A percentile compares a stretch with the other conserved stretches of the same genome.
phyloP scores from a whole-genome alignment of 2,113 vertebrate genomes.

The Vulpes ferrilata region DNA sequence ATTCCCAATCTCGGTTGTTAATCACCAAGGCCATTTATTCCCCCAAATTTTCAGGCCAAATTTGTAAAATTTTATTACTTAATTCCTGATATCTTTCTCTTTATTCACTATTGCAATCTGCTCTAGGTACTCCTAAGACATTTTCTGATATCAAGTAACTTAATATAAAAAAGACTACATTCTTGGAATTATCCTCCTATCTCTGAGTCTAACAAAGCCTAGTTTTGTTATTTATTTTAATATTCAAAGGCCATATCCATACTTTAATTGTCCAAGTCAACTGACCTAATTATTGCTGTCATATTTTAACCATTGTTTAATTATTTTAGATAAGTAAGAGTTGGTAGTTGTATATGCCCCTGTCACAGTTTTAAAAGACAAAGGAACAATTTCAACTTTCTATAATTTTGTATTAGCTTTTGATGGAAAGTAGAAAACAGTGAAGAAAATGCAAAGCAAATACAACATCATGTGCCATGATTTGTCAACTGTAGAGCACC shows the following conservation, averaged over 20 bases:
- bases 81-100: neutral
- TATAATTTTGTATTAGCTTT: neutral
- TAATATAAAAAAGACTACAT: conserved; percentile 19
- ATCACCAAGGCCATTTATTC: neutral
- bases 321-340: conserved; percentile 41
- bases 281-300: neutral
- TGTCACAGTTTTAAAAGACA: conserved; percentile 52
- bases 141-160: conserved; percentile 29
- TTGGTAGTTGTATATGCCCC: neutral
- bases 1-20: neutral
- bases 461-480: neutral
- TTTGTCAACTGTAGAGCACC: neutral
- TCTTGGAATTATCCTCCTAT: neutral
- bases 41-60: conserved; percentile 9
- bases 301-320: conserved; percentile 29
- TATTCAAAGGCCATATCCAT: conserved; percentile 31
- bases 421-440: conserved; percentile 11
- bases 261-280: neutral
- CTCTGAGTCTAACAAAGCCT: neutral
- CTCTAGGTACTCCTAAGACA: neutral
- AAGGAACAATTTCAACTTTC: neutral
- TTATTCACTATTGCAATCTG: conserved; percentile 29
- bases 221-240: conserved; percentile 40
- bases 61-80: conserved; percentile 9
- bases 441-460: conserved; percentile 21